These are phyloP conservation scores for Aptenodytes patagonicus DNA, from an alignment of 2,113 vertebrate species.

Conservation along the genomic window DNA sequence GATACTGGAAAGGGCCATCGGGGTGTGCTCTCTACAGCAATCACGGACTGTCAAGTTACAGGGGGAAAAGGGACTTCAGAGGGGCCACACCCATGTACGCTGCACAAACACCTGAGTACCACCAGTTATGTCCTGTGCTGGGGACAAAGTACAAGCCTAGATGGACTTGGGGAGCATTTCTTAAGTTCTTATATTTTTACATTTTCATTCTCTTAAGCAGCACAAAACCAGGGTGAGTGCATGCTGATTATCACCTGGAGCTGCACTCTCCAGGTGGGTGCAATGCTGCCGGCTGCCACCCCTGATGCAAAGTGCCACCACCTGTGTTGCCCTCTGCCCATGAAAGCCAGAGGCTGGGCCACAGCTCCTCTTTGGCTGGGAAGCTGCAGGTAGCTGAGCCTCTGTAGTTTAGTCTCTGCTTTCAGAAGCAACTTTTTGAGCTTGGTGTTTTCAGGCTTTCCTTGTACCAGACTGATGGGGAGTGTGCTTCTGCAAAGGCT, in stretches of 20 bases:
- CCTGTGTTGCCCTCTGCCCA: not conserved
- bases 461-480: accelerated
- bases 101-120: too few relatives aligned
- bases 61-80: not conserved
- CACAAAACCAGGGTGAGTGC: not conserved
- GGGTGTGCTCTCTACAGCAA: not conserved
- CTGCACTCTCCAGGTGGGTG: not conserved
- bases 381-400: accelerated
- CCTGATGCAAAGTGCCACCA: not conserved
- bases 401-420: accelerated
- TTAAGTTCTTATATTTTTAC: not conserved
- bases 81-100: accelerated
- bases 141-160: not conserved
- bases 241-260: accelerated
- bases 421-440: accelerated
- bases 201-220: not conserved
- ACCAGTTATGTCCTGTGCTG: too few relatives aligned
- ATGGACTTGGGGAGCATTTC: not conserved
- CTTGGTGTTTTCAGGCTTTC: accelerated
- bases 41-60: accelerated
- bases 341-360: not conserved
- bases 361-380: accelerated
- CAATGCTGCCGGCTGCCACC: not conserved
- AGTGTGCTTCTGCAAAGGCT: accelerated
- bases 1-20: not conserved